A percentile compares a stretch with the other conserved stretches of the same genome.
Conservation (phyloP, 2,113 vertebrate genomes). For the Engystomops pustulosus region DNA sequence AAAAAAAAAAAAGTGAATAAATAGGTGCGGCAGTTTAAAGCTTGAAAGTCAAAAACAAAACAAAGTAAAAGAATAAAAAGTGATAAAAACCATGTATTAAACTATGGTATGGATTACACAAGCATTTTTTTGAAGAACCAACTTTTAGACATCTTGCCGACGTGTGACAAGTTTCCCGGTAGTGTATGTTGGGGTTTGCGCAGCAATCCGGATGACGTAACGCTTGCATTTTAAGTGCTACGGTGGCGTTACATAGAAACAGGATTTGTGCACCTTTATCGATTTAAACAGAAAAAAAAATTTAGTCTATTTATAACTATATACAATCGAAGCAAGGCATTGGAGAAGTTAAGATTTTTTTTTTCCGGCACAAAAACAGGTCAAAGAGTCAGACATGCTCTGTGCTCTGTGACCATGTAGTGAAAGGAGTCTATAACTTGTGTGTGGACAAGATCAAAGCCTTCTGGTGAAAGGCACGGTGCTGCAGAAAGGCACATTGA, state of each 20-base stretch:
- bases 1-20: slow-evolving; percentile 25
- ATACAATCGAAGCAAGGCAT: slow-evolving; percentile 24
- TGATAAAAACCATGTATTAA: not conserved
- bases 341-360: not conserved
- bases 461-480: not conserved
- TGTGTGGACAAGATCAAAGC: not conserved
- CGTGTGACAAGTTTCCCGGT: too few species aligned
- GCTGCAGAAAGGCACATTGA: slow-evolving; percentile 57
- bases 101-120: not conserved
- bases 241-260: not conserved
- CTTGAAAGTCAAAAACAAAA: not conserved
- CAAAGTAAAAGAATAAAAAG: not conserved
- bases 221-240: slow-evolving; percentile 44
- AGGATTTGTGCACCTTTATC: not conserved
- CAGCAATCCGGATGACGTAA: not conserved
- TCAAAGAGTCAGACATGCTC: not conserved
- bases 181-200: not conserved
- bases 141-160: too few species aligned
- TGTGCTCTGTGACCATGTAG: not conserved
- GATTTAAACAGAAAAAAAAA: not conserved
- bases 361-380: too few species aligned
- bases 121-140: not conserved
- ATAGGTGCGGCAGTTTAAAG: slow-evolving; percentile 43
- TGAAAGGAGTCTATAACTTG: not conserved
- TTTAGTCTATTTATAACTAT: slow-evolving; percentile 2